Base-by-base conservation (phyloP, 2,888 invertebrate genomes). In the Harmothoe impar region DNA sequence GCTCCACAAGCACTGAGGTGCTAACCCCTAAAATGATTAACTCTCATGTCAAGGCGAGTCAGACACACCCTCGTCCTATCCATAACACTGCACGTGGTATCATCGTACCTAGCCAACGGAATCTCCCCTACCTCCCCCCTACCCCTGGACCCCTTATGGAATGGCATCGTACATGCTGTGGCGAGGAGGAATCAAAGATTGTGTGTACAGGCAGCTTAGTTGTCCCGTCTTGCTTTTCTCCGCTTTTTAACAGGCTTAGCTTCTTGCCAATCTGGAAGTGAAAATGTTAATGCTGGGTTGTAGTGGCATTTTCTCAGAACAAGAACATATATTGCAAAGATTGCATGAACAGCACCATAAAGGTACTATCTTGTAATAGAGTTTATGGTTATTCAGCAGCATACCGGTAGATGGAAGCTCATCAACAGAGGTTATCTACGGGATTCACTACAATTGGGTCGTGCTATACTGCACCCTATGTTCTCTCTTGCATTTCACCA, bases 151-250 rank as follows among this genome's bases (percentile, higher is more conserved):
- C 84, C 84, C 35, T 43, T 54, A n/a, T 86, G 86, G 86, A 86
- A 86, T 86, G 86, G 54, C 86, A 86, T 86, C 31, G 56, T 86
- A 86, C 56, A 86, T 86, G 86, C 86, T 86, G 56, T 86, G 54
- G 33, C 86, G 54, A 81, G 33, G 33, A 81, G 81, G 86, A 86
- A 54, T 31, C 52, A 86, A 52, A 20, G 86, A 86, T 52, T 54
- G 86, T 84, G 52, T 81, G 31, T 52, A 54, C 56, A 23, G 25
- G 86, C 86, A 23, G 17, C 23, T 25, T 89, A 89, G 52, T 89
- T 89, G n/a, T 89, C 89, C 43, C 89, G 89, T 77, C 77, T 35
- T 10, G 78, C 89, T 77, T 77, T 89, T 43, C 68, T 89, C 77
- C 68, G 72, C 89, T 68, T 89, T 35, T 89, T 89, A 23, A 89